Percentiles rank a stretch among this genome's conserved stretches.
Evolutionary conservation across 2,113 vertebrate species (phyloP).

Genomic region (Pseudonaja textilis): DNA sequence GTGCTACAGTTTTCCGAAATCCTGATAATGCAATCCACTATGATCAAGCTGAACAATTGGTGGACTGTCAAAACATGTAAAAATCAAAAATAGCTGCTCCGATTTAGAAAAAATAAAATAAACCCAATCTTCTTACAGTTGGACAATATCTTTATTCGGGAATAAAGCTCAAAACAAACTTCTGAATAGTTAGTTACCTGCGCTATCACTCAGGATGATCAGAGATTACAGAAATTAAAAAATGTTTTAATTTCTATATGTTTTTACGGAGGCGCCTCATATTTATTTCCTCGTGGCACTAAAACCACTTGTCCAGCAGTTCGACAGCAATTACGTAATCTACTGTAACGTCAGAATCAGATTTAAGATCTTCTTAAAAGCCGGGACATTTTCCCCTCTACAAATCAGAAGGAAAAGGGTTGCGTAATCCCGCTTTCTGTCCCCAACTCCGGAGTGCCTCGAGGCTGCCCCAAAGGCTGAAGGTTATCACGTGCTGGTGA

Average conservation of each 20-base stretch:
- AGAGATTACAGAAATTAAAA: background rate
- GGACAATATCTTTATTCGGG: background rate
- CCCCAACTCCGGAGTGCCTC: background rate
- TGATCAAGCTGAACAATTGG: background rate
- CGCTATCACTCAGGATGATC: background rate
- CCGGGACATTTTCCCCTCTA: background rate
- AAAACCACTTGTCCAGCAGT: background rate
- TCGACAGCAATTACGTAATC: background rate
- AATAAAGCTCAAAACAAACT: background rate
- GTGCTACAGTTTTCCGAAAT: background rate
- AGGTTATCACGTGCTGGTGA: background rate
- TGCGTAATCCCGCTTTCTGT: background rate
- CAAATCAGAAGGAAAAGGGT: background rate
- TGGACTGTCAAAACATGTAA: background rate
- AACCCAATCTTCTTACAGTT: background rate
- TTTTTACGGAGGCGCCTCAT: background rate
- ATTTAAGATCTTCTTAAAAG: background rate
- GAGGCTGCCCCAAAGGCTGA: background rate
- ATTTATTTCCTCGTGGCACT: background rate
- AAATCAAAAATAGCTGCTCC: background rate
- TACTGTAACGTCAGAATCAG: background rate
- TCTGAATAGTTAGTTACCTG: background rate
- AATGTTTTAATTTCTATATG: background rate
- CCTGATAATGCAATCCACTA: background rate
- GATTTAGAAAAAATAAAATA: background rate